These are phyloP conservation scores for Sinotaia quadrata DNA, from an alignment of 2,888 invertebrate species.

Conservation along the genomic window DNA sequence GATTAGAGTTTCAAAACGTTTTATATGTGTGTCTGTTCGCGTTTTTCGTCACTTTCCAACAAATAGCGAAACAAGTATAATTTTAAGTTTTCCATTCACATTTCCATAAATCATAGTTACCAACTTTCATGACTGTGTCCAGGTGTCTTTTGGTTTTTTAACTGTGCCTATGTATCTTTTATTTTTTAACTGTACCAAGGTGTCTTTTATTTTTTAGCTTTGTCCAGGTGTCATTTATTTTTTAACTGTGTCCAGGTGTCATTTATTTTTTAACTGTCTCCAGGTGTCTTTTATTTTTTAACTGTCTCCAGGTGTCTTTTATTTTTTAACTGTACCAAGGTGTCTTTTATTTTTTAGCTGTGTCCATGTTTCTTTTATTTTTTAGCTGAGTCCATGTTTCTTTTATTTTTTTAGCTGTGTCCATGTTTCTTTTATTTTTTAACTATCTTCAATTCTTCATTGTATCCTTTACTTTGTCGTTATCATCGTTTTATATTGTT, in stretches of 20 bases:
- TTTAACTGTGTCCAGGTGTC: not conserved
- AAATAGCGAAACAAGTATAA: no score
- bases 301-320: not conserved
- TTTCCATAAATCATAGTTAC: no score
- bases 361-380: not conserved
- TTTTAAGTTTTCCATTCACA: no score
- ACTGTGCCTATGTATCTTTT: not conserved
- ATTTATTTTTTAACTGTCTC: not conserved
- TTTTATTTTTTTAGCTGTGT: not conserved
- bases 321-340: not conserved
- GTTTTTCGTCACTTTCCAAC: no score
- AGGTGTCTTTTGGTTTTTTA: not conserved
- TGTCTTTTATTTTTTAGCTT: not conserved
- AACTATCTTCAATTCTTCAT: not conserved
- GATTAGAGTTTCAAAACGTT: no score
- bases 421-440: not conserved
- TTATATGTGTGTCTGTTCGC: no score
- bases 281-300: not conserved
- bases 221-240: not conserved
- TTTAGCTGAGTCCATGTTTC: not conserved
- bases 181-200: not conserved
- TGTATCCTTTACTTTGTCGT: not conserved
- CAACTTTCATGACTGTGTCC: not conserved
- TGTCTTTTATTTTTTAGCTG: not conserved
- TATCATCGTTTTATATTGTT: not conserved